A percentile compares a stretch with the other conserved stretches of the same genome.
phyloP scores from a whole-genome alignment of 2,113 vertebrate genomes.

The Mola mola region DNA sequence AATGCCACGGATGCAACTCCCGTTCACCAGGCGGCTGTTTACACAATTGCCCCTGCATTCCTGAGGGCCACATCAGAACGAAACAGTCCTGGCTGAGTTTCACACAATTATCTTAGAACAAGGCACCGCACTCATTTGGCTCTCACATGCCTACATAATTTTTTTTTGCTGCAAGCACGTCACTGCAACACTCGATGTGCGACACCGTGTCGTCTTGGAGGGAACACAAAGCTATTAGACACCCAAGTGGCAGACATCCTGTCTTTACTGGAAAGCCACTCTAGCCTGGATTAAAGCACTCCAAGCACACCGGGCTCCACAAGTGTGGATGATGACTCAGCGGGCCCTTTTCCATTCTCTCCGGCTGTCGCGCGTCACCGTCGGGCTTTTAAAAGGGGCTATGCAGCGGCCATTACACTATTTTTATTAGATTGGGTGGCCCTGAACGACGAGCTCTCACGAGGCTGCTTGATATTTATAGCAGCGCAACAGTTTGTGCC shows the following conservation, averaged over 20 bases:
- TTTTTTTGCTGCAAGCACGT: conserved; percentile 30
- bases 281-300: conserved; percentile 57
- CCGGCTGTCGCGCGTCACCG: conserved; percentile 46
- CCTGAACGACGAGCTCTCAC: conserved; percentile 44
- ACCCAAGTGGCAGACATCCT: conserved; percentile 54
- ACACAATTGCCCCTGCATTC: conserved; percentile 21
- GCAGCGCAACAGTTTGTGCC: conserved; percentile 35
- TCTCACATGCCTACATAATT: conserved; percentile 19
- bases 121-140: not conserved
- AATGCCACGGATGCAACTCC: conserved; percentile 34
- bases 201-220: conserved; percentile 23
- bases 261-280: conserved; percentile 60
- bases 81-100: conserved; percentile 13
- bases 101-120: not conserved
- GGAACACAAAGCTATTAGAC: conserved; percentile 32
- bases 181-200: conserved; percentile 13
- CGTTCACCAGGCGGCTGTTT: conserved; percentile 39
- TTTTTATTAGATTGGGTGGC: conserved; percentile 69
- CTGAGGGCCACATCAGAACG: conserved; percentile 13
- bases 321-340: conserved; percentile 64
- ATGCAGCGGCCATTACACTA: conserved; percentile 24
- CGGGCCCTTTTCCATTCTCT: conserved; percentile 35
- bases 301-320: conserved; percentile 44
- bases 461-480: conserved; percentile 64
- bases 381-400: conserved; percentile 62